Base-by-base conservation (phyloP, 2,888 invertebrate genomes). In the Dendrolimus pini region DNA sequence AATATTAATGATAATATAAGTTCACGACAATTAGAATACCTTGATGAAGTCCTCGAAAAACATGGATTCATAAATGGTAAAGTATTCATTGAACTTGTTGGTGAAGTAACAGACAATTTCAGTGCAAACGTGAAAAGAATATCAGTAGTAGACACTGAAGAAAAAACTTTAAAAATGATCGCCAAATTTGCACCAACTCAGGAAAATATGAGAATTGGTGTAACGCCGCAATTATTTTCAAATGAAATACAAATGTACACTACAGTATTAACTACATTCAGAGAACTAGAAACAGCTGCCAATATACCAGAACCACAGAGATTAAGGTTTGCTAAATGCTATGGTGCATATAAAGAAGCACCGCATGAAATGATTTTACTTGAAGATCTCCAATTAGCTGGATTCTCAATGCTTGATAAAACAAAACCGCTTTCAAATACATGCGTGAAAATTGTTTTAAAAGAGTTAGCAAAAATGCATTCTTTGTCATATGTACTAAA, bases 401-500 rank as follows among this genome's bases (percentile, higher is more conserved):
- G 71, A n/a, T 80, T 67, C 61, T 54, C 56, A 1, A 78, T 82
- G 68, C 54, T 78, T 0, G 73, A 82, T 55, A 72, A 76, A 62
- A 71, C 73, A n/a, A 57, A 69, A 9, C 58, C 77, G 0, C 60
- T 83, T 1, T 61, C 68, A 0, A 57, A 75, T 47, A 74, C 78
- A 1, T 64, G 63, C 42, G 65, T 82, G 0, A 73, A 64, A 62
- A 57, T 72, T 10, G 69, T 74, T 0, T 59, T 85, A 0, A 77
- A 71, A 60, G 74, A 72, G 58, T 64, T 83, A 30, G 82, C 79
- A 2, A 68, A 63, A 7, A 70, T 68, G 2, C 83, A 85, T 66
- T 74, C 82, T 1, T 60, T 82, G 9, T 82, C 83, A 1, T 82
- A 65, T 56, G 77, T 67, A 0, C 54, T 82, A 2, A 83, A 72